Evolutionary conservation across 2,113 vertebrate genomes (phyloP).

Genomic region (Odocoileus hemionus): DNA sequence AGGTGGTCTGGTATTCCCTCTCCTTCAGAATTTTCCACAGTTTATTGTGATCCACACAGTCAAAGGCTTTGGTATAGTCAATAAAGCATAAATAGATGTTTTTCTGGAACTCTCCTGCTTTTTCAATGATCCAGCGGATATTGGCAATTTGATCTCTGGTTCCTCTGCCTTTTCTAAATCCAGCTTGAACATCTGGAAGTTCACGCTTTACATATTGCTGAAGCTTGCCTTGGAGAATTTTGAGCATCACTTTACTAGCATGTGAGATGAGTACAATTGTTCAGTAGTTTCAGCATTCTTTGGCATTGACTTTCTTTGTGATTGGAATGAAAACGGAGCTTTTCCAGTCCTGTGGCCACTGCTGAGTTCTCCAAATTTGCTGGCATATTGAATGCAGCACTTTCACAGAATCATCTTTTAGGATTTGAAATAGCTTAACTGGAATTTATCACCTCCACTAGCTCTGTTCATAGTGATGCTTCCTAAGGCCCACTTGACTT

Average conservation of each 20-base stretch:
- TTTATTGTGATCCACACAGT: not conserved
- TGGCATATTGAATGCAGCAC: not conserved
- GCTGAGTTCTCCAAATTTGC: not conserved
- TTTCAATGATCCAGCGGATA: accelerated
- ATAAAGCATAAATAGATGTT: not conserved
- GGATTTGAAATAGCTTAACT: not conserved
- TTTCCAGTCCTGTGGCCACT: not conserved
- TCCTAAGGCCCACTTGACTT: not conserved
- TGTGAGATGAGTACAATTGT: not conserved
- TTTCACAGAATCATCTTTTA: not conserved
- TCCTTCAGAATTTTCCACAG: not conserved
- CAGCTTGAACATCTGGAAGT: not conserved
- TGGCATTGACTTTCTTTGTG: not conserved
- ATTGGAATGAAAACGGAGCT: not conserved
- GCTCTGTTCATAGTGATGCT: not conserved
- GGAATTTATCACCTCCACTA: not conserved
- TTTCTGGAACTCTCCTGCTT: not conserved
- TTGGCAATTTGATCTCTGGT: not conserved
- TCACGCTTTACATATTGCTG: accelerated
- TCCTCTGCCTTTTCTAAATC: not conserved
- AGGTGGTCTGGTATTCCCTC: not conserved
- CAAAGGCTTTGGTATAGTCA: not conserved
- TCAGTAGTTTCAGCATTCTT: not conserved
- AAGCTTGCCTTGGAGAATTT: not conserved
- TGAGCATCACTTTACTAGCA: not conserved